Evolutionary conservation across 2,797 vertebrate genomes (phyloP).

Genomic region (Gambelia wislizenii): DNA sequence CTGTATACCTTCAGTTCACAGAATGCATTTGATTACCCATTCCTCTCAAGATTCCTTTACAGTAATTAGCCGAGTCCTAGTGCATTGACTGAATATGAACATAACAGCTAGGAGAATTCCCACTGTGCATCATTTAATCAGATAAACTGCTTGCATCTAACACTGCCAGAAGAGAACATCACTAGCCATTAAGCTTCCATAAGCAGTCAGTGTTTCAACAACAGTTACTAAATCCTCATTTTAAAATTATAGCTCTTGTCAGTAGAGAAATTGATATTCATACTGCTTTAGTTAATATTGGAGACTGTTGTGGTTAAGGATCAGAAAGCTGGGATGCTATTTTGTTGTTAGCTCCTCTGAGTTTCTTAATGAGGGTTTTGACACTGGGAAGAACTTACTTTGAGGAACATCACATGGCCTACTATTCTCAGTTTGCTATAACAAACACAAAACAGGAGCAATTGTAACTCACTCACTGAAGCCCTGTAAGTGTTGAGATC

Average conservation of each 20-base stretch:
- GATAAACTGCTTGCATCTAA: slow-evolving; percentile 51
- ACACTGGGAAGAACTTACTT: slow-evolving; percentile 55
- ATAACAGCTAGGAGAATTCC: slow-evolving; percentile 3
- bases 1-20: neutral
- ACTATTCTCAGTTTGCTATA: neutral
- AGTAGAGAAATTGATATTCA: slow-evolving; percentile 66
- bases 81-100: slow-evolving; percentile 11
- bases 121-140: slow-evolving; percentile 42
- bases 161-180: slow-evolving; percentile 50
- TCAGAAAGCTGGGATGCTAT: slow-evolving; percentile 65
- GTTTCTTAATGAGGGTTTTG: slow-evolving; percentile 65
- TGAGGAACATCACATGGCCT: slow-evolving; percentile 28
- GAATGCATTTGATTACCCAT: slow-evolving; percentile 4
- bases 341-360: slow-evolving; percentile 70
- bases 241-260: slow-evolving; percentile 70
- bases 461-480: neutral
- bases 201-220: slow-evolving; percentile 69
- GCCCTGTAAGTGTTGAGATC: neutral
- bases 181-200: slow-evolving; percentile 64
- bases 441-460: neutral
- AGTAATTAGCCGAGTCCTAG: slow-evolving; percentile 27
- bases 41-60: slow-evolving; percentile 23
- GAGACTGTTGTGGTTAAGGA: slow-evolving; percentile 62
- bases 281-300: slow-evolving; percentile 67
- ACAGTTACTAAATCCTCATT: slow-evolving; percentile 54